Base-by-base conservation (phyloP, 2,113 vertebrate genomes). In the Anolis carolinensis region DNA sequence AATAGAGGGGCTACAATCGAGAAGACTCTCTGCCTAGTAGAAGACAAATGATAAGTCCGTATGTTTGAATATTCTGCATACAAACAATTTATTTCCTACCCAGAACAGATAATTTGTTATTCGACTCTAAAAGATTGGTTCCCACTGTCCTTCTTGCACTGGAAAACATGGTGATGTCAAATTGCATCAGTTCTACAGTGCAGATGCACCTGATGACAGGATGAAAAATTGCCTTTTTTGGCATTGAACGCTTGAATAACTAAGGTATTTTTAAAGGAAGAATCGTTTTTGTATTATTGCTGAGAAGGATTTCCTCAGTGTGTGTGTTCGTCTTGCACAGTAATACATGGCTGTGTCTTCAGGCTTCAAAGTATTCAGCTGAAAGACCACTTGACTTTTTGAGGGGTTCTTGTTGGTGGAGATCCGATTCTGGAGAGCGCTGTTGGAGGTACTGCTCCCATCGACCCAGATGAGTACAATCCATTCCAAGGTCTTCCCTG, bases 321-420 rank as follows among this genome's bases (percentile, higher is more conserved):
- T 86, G 65, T 1, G 0, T n/a, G n/a, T n/a, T n/a, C n/a, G n/a
- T 68, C 67, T 80, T 14, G 9, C 30, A 78, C 88, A 89, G 52
- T 85, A 93, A 92, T 94, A 95, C 34, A 93, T 67, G 75, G 91
- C 95, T 6, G 82, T 80, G 73, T 85, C 88, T 68, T 87, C 81
- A 48, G 84, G 23, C 3, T 13, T 78, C 75, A 87, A 48, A 21
- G 5, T 44, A 9, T 23, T 88, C 84, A 86, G 4, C 39, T 92
- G 86, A n/a, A 92, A 65, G 55, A 39, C 71, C 21, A 77, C 27
- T 5, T 20, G 86, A 73, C 68, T 88, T 52, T 52, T 86, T 23
- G 71, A 77, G 21, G 77, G 81, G 32, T 91, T 86, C 27, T 27
- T 84, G 11, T 80, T 77, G 71, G 88, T 85, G 20, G 27, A 87